Base-by-base conservation (phyloP, 2,797 vertebrate genomes). In the Etheostoma perlongum region DNA sequence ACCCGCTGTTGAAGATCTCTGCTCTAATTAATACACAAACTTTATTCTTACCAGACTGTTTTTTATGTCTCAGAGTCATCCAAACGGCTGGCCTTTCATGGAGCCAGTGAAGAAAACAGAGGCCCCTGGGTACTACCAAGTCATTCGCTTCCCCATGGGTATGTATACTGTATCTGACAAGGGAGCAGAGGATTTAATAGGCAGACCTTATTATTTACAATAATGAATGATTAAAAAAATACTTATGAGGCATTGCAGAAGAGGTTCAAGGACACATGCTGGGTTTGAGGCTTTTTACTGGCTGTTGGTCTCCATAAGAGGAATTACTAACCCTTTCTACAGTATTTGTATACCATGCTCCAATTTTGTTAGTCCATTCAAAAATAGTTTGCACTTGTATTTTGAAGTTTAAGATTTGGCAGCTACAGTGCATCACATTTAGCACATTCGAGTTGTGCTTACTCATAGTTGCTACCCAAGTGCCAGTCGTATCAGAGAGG, bases 101-200 rank as follows among this genome's bases (percentile, higher is more conserved):
- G 98, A 99, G 93, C 98, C 98, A 2, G 98, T 99, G 92, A 99
- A 99, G 95, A 99, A 97, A 94, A 98, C 96, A 21, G 98, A 99
- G 88, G 98, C 98, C 57, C 98, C 98, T 19, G 98, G 98, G 90
- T 99, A 99, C 93, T 99, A 99, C 95, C 97, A 99, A 95, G 97
- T 99, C 85, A 99, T 99, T 88, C 96, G 98, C 91, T 99, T 99
- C 91, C 98, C 98, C 74, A 99, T 99, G 98, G 98, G 98, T 99
- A 97, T 68, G 93, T 91, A 85, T 10, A 51, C 33, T 19, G 53
- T 19, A 52, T 30, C 6, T 36, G 33, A 48, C 18, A 44, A 44
- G 19, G 9, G 25, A 21, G 3, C 10, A 30, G 44, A 52, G 19
- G 52, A 57, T 61, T 46, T 30, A 19, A 33, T 21, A 19, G 25